These are phyloP conservation scores for Leptinotarsa haldemani DNA, from an alignment of 2,888 invertebrate species.

Conservation along the genomic window DNA sequence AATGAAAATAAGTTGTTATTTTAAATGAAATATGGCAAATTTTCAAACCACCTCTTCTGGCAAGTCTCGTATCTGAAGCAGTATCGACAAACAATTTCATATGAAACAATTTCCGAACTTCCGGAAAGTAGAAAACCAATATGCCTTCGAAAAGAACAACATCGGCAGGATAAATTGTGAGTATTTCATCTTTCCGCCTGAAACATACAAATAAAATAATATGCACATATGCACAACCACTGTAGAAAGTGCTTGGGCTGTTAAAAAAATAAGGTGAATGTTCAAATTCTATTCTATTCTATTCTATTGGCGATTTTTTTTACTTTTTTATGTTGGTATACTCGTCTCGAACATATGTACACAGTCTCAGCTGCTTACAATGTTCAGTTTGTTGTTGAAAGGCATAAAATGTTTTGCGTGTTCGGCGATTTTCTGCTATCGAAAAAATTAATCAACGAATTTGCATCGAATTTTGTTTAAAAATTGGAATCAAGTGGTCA, in stretches of 20 bases:
- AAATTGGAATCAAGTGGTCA: too few relatives aligned
- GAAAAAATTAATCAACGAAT: too few relatives aligned
- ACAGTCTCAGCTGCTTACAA: too few relatives aligned
- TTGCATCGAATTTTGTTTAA: too few relatives aligned
- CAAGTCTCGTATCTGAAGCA: conserved; percentile 96
- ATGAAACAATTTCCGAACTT: conserved; percentile 93
- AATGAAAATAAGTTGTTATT: conserved; percentile 50
- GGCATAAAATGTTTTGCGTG: too few relatives aligned
- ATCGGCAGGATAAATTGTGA: conserved; percentile 93
- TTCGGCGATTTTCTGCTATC: too few relatives aligned
- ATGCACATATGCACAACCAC: neutral
- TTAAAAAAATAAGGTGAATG: too few relatives aligned
- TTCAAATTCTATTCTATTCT: neutral
- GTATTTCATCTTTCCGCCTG: conserved; percentile 74
- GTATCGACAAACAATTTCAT: conserved; percentile 99
- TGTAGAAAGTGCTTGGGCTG: too few relatives aligned
- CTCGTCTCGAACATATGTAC: too few relatives aligned
- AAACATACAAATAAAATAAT: conserved; percentile 42
- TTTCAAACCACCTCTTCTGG: conserved; percentile 84
- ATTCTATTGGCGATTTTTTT: too few relatives aligned
- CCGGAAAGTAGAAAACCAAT: conserved; percentile 96
- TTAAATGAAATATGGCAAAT: conserved; percentile 25
- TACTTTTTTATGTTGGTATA: too few relatives aligned
- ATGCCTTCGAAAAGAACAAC: conserved; percentile 98
- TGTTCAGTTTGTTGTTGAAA: too few relatives aligned